Percentiles rank a stretch among this genome's conserved stretches.
phyloP scores from a whole-genome alignment of 2,113 vertebrate genomes.

The Struthidea cinerea region DNA sequence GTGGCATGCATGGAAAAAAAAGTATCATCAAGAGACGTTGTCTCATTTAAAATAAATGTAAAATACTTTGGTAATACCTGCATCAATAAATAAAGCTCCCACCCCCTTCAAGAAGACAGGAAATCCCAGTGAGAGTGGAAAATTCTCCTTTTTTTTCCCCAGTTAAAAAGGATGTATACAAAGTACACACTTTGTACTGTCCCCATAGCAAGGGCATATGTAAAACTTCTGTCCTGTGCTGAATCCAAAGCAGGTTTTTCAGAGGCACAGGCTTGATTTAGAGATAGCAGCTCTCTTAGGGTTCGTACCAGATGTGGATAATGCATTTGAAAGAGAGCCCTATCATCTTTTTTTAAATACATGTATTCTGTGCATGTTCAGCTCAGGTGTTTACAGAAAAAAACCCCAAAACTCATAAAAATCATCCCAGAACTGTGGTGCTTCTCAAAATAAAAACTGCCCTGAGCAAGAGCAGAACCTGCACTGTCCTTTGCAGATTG shows the following conservation, averaged over 20 bases:
- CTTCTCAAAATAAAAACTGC: background rate
- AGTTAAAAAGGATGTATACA: background rate
- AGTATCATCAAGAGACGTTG: background rate
- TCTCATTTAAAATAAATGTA: background rate
- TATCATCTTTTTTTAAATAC: background rate
- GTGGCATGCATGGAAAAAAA: background rate
- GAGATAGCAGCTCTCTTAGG: background rate
- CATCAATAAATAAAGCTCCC: background rate
- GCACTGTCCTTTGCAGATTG: background rate
- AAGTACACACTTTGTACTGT: background rate
- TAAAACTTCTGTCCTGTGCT: background rate
- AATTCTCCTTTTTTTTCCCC: background rate
- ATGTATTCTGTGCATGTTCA: accelerated
- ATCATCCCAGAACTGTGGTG: accelerated
- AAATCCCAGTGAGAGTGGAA: background rate
- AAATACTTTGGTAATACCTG: background rate
- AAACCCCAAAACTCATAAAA: background rate
- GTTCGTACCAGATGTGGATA: background rate
- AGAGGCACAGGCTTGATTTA: background rate
- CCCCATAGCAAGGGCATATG: background rate
- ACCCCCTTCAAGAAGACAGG: accelerated
- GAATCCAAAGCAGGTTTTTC: background rate
- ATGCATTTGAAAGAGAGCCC: background rate
- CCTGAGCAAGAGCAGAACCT: background rate
- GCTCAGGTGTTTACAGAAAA: background rate